phyloP scores from a whole-genome alignment of 2,113 vertebrate genomes.

The Chionodraco myersi region DNA sequence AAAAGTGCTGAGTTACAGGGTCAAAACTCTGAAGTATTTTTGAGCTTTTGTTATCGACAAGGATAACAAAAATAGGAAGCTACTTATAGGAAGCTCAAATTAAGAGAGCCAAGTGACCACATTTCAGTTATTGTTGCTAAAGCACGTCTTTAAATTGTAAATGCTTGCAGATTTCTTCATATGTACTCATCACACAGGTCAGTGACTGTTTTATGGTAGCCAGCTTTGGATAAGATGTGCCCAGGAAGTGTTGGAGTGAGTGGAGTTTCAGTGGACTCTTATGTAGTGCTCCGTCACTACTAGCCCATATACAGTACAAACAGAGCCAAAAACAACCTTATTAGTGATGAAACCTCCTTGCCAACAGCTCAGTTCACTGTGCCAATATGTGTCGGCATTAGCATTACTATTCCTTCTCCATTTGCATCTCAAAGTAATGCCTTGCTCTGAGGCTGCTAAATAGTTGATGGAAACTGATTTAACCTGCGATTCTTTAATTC shows the following conservation, averaged over 20 bases:
- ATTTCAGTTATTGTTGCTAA: constrained; percentile 37
- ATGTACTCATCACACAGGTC: constrained; percentile 42
- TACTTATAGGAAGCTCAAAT: constrained; percentile 12
- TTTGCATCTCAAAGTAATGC: constrained; percentile 67
- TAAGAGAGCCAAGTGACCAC: constrained; percentile 10
- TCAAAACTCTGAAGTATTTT: neutral
- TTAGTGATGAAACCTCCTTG: constrained; percentile 20
- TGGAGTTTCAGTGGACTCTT: neutral
- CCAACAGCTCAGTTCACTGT: constrained; percentile 18
- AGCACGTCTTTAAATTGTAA: constrained; percentile 45
- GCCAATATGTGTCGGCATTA: constrained; percentile 35
- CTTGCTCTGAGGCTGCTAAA: constrained; percentile 65
- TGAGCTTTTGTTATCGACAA: neutral
- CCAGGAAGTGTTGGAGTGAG: constrained; percentile 1
- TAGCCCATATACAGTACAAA: constrained; percentile 8
- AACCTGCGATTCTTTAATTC: constrained; percentile 46
- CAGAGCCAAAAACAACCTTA: constrained; percentile 1
- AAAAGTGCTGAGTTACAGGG: constrained; percentile 21
- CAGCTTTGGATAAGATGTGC: neutral
- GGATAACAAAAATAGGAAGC: constrained; percentile 13
- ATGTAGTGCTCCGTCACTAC: neutral
- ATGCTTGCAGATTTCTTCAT: constrained; percentile 29
- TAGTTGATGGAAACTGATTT: constrained; percentile 62
- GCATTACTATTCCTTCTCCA: constrained; percentile 25
- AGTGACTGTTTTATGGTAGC: constrained; percentile 36